Percentiles rank a stretch among this genome's conserved stretches.
These are phyloP conservation scores for Gymnocheta viridis DNA, from an alignment of 2,888 invertebrate genomes.

Conservation along the genomic window DNA sequence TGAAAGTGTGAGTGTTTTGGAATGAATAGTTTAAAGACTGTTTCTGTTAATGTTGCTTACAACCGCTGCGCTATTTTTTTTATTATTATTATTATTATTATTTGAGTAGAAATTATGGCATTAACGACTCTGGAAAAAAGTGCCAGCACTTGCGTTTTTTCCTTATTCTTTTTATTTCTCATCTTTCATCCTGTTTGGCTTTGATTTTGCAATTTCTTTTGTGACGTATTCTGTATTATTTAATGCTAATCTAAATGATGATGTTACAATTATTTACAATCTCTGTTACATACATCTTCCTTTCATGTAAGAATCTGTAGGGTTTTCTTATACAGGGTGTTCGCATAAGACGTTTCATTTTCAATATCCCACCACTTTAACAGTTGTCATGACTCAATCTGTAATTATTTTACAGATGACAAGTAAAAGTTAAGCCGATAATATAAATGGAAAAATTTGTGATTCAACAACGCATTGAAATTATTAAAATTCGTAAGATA, in stretches of 20 bases:
- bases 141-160: neutral
- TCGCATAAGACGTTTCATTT: too few species aligned
- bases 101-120: neutral
- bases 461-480: too few species aligned
- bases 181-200: too few species aligned
- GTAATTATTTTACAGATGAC: too few species aligned
- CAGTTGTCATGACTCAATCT: too few species aligned
- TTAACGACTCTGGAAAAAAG: neutral
- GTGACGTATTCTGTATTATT: conserved; percentile 11
- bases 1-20: neutral
- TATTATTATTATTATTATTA: neutral
- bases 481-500: too few species aligned
- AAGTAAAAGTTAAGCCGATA: too few species aligned
- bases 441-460: too few species aligned
- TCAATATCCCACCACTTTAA: too few species aligned
- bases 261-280: conserved; percentile 20
- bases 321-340: too few species aligned
- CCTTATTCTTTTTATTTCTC: neutral
- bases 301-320: too few species aligned
- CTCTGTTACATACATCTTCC: neutral
- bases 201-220: neutral
- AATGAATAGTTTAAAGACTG: too few species aligned
- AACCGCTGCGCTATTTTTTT: neutral
- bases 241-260: conserved; percentile 52
- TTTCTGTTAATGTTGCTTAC: neutral